These are phyloP conservation scores for Littorina saxatilis DNA, from an alignment of 1,140 invertebrate species.

Conservation along the genomic window DNA sequence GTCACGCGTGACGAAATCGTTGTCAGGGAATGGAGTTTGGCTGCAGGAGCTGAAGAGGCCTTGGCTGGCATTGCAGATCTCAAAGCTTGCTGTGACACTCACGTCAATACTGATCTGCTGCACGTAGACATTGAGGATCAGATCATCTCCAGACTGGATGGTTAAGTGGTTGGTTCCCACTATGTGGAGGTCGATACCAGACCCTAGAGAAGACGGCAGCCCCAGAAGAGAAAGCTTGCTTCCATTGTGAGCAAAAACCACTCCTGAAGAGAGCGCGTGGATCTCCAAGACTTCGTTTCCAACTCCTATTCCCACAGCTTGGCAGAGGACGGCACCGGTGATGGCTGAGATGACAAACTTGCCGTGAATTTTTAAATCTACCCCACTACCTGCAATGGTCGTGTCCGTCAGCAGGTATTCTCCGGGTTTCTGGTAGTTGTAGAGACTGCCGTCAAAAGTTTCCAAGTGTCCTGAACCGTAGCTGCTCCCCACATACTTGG, in stretches of 20 bases:
- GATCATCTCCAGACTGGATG: conserved; percentile 10
- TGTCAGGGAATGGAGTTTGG: neutral
- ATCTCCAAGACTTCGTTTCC: conserved; percentile 38
- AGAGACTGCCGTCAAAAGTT: conserved; percentile 56
- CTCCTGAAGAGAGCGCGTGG: neutral
- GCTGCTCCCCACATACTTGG: neutral
- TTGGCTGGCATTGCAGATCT: conserved; percentile 43
- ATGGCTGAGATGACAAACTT: conserved; percentile 27
- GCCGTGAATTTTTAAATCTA: conserved; percentile 8
- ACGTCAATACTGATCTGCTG: conserved; percentile 39
- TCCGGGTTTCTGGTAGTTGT: conserved; percentile 48
- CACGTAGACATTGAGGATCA: conserved; percentile 41
- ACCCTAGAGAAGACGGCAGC: conserved; percentile 10
- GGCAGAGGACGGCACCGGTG: conserved; percentile 16
- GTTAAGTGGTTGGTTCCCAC: conserved; percentile 28
- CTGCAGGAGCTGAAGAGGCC: conserved; percentile 52
- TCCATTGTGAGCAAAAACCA: conserved; percentile 21
- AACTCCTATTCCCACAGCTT: conserved; percentile 34
- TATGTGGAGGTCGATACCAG: neutral
- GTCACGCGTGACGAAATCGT: conserved; percentile 52
- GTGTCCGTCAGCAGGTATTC: conserved; percentile 51
- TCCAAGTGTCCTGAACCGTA: conserved; percentile 48
- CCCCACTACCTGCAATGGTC: conserved; percentile 1
- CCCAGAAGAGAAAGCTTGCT: neutral
- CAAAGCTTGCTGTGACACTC: conserved; percentile 18